Evolutionary conservation across 2,888 invertebrate species (phyloP), one percentile per base, ranked within the genome.

Genomic region (Alitta virens): DNA sequence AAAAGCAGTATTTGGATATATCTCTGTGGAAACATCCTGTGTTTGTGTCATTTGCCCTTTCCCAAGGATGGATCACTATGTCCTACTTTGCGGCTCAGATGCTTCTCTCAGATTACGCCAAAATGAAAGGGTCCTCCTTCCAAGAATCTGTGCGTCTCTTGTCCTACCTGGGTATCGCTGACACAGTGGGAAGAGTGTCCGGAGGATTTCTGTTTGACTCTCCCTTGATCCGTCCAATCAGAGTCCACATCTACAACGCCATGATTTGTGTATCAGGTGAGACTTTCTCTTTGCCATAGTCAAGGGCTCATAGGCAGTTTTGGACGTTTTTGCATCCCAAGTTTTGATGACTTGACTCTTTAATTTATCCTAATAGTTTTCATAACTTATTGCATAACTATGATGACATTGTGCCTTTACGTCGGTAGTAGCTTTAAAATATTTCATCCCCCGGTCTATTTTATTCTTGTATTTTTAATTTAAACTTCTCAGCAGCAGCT

Each of bases 111-210:
- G 71, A 71, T 7, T 53, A 71, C 1, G 72, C 69, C 0, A 64
- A 67, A 42, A 64, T 68, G 9, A 67, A 62, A 49, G 71, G 72
- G 1, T 57, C 70, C 24, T 50, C 63, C 2, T 60, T 67, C 27
- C 54, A 66, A 23, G 61, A 85, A 1, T 87, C 89, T 0, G 85
- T 89, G 2, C 87, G 88, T 77, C 84, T 96, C 62, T 86, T 96
- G 14, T 90, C 94, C 0, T 86, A 90, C 1, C 92, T 96, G 72
- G 97, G 96, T 33, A 87, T 94, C 50, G 88, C 92, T 0, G 97
- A 97, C 78, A 94, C 94, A 0, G 78, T 94, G 52, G 94, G 94
- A 53, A 90, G 96, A 84, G 87, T 96, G 18, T 50, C 65, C 9
- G 71, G 72, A 21, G 73, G 73, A 16, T 59, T 72, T 38, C 21